These are phyloP conservation scores for Hemiscyllium ocellatum DNA, from an alignment of 2,113 vertebrate species.

Conservation along the genomic window DNA sequence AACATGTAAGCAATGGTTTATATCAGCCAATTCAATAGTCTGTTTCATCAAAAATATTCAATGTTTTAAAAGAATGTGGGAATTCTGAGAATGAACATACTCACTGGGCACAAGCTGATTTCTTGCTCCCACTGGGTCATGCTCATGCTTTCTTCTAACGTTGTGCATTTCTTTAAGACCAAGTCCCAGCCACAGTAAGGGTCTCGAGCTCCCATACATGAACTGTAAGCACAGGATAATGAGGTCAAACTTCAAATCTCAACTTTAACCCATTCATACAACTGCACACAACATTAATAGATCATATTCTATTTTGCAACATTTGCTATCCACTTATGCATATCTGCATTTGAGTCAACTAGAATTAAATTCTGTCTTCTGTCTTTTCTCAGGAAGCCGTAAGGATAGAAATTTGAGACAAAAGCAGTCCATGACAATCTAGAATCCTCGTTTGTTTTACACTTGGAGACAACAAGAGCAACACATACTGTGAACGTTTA, in stretches of 20 bases:
- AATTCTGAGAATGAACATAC: conserved; percentile 46
- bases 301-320: not conserved
- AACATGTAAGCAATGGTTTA: not conserved
- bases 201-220: conserved; percentile 85
- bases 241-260: conserved; percentile 36
- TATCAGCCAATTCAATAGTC: not conserved
- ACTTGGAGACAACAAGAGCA: not conserved
- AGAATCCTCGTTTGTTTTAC: not conserved
- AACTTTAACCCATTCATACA: conserved; percentile 25
- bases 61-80: not conserved
- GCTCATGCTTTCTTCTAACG: conserved; percentile 83
- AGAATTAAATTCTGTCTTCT: conserved; percentile 4
- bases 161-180: conserved; percentile 84
- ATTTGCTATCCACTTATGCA: not conserved
- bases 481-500: not conserved
- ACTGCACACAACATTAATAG: not conserved
- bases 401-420: not conserved
- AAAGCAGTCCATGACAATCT: conserved; percentile 11
- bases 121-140: conserved; percentile 96
- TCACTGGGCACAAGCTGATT: conserved; percentile 81
- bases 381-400: not conserved
- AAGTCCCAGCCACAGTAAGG: conserved; percentile 95
- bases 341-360: not conserved
- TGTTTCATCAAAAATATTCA: not conserved
- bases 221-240: conserved; percentile 55